phyloP scores from a whole-genome alignment of 23 tunicate genomes.

The Ciona savignyi region DNA sequence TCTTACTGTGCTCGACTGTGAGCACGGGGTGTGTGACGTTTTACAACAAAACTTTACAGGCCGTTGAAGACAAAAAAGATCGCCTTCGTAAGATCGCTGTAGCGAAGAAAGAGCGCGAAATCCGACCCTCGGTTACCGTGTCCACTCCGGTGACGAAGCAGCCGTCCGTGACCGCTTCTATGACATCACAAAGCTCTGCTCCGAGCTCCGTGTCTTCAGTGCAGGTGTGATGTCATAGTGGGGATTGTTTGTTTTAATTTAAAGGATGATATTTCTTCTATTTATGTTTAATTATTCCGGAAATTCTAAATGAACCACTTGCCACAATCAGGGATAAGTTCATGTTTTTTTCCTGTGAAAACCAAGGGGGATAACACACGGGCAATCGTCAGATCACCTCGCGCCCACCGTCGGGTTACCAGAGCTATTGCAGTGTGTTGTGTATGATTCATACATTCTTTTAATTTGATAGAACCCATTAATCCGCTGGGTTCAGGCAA shows the following conservation, averaged over 20 bases:
- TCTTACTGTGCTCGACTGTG: background rate
- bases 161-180: slow-evolving; percentile 28
- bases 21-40: background rate
- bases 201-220: slow-evolving; percentile 71
- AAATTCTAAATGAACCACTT: too few relatives aligned
- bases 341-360: too few relatives aligned
- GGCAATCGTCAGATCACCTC: too few relatives aligned
- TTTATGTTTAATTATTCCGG: too few relatives aligned
- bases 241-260: background rate
- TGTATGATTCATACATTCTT: too few relatives aligned
- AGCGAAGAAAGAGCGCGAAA: slow-evolving; percentile 25
- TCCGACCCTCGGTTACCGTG: slow-evolving; percentile 8
- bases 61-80: slow-evolving; percentile 7
- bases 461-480: too few relatives aligned
- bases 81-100: slow-evolving; percentile 14
- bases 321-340: too few relatives aligned
- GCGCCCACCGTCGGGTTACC: too few relatives aligned
- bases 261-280: too few relatives aligned
- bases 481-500: too few relatives aligned
- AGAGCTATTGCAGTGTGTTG: too few relatives aligned
- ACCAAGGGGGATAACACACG: too few relatives aligned
- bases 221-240: slow-evolving; percentile 25
- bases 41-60: background rate
- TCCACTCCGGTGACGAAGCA: slow-evolving; percentile 16
- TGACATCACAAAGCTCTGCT: slow-evolving; percentile 34